Evolutionary conservation across 1,140 invertebrate genomes (phyloP).

Genomic region (Papilio aristodemus): DNA sequence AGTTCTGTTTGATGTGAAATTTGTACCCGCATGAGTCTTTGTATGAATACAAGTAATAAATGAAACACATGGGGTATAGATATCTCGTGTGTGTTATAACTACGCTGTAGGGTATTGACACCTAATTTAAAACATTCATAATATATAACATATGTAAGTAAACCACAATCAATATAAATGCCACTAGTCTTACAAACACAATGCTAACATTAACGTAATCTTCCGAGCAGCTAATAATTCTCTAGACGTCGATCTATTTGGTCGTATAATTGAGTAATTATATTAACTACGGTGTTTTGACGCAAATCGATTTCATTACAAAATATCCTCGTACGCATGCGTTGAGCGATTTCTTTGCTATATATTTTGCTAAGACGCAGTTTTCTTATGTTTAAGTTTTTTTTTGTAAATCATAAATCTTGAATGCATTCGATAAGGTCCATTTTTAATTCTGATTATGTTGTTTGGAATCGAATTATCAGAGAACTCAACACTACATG

Average conservation of each 20-base stretch:
- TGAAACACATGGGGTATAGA: no score
- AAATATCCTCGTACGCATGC: constrained; percentile 18
- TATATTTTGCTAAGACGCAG: constrained; percentile 24
- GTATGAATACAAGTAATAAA: not conserved
- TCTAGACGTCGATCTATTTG: not conserved
- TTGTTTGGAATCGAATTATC: constrained; percentile 10
- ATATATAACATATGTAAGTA: not conserved
- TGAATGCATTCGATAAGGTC: constrained; percentile 42
- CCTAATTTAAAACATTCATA: no score
- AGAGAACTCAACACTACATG: constrained; percentile 9
- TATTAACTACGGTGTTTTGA: constrained; percentile 17
- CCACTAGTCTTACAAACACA: not conserved
- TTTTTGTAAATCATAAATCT: constrained; percentile 32
- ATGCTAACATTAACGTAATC: constrained; percentile 42
- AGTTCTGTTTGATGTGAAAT: not conserved
- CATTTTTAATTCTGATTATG: constrained; percentile 42
- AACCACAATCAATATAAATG: not conserved
- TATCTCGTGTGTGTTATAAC: no score
- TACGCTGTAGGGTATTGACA: not conserved
- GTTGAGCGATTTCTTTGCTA: constrained; percentile 29
- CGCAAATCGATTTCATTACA: constrained; percentile 26
- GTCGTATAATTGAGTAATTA: constrained; percentile 1
- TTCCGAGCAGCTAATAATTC: constrained; percentile 44
- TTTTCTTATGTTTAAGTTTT: constrained; percentile 33
- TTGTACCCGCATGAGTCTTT: not conserved